These are phyloP conservation scores for Rhodinocichla rosea DNA, from an alignment of 2,113 vertebrate species.

Conservation along the genomic window DNA sequence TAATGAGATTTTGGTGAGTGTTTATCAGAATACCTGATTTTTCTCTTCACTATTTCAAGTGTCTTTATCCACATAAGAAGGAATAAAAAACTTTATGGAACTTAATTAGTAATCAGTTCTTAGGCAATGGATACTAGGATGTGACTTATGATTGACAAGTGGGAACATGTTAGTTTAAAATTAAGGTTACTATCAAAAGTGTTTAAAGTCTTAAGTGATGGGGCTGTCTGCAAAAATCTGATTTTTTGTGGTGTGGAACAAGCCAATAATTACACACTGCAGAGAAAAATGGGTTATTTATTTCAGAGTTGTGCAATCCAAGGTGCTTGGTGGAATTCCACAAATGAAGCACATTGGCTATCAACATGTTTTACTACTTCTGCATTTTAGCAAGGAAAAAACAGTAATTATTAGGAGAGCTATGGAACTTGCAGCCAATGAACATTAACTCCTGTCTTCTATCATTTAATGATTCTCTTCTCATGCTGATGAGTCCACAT, in stretches of 20 bases:
- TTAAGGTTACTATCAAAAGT: neutral
- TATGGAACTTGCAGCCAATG: neutral
- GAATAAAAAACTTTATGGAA: neutral
- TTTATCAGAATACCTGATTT: neutral
- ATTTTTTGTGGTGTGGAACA: neutral
- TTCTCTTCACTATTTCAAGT: neutral
- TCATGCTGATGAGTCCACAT: rapidly evolving
- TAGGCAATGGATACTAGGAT: neutral
- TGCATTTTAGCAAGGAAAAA: neutral
- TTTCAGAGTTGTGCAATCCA: neutral
- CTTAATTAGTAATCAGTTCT: neutral
- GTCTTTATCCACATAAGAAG: neutral
- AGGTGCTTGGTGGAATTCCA: neutral
- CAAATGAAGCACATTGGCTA: neutral
- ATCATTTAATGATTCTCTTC: neutral
- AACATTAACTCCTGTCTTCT: neutral
- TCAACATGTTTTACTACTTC: neutral
- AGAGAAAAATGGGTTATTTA: neutral
- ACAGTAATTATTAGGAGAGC: neutral
- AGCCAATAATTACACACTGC: neutral
- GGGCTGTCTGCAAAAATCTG: neutral
- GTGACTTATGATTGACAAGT: neutral
- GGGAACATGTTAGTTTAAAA: neutral
- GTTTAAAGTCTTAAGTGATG: neutral
- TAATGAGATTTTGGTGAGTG: neutral